phyloP scores from a whole-genome alignment of 2,113 vertebrate genomes.

The Notarius quadriscutis region DNA sequence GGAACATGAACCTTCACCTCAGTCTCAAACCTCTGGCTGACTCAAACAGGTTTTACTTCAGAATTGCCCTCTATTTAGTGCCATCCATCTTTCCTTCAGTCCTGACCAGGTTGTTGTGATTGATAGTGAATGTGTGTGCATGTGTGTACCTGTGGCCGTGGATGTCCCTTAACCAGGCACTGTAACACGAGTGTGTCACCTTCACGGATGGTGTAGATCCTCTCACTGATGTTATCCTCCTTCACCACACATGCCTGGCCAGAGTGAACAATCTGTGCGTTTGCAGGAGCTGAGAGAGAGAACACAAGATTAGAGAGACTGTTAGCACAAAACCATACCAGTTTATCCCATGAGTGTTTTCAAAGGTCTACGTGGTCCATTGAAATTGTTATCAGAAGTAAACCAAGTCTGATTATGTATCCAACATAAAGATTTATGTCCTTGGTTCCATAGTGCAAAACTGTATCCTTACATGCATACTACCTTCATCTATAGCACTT shows the following conservation, averaged over 20 bases:
- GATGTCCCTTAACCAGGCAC: constrained; percentile 94
- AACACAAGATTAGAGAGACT: not conserved
- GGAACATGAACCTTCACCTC: no score
- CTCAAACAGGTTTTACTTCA: no score
- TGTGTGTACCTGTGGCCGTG: constrained; percentile 86
- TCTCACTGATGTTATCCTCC: constrained; percentile 95
- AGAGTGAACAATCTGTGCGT: constrained; percentile 94
- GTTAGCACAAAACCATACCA: not conserved
- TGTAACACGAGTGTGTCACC: constrained; percentile 89
- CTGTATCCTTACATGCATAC: no score
- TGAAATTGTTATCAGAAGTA: not conserved
- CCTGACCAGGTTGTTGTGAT: not conserved
- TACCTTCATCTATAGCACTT: no score
- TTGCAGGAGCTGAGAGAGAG: constrained; percentile 82
- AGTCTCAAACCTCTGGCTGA: no score
- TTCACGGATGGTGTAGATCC: constrained; percentile 96
- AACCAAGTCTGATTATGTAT: not conserved
- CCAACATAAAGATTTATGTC: not conserved
- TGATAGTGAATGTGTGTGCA: not conserved
- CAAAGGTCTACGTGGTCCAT: not conserved
- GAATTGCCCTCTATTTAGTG: no score
- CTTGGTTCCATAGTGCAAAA: no score
- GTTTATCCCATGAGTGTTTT: not conserved
- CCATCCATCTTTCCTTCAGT: no score
- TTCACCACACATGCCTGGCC: constrained; percentile 96